Evolutionary conservation across 2,888 invertebrate species (phyloP), one percentile per base, ranked within the genome.

Genomic region (Gibbula magus): DNA sequence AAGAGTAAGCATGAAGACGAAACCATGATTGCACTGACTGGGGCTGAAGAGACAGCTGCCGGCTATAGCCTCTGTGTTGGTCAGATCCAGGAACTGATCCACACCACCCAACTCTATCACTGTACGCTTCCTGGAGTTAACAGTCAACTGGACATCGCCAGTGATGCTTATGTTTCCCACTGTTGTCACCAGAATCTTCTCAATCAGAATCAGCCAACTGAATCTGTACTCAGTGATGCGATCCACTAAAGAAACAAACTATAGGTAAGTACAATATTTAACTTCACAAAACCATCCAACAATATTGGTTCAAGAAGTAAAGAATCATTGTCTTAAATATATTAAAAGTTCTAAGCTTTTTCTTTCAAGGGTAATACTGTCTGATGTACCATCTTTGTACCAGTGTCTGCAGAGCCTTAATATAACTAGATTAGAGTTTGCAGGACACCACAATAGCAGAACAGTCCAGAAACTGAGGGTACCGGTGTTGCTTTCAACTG

Each of bases 11-110:
- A 61, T 82, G 53, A 86, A 79, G 8, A 82, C 81, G 61, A 87
- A 80, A 39, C 86, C 86, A 67, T 79, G 79, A 0, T 73, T 32
- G 75, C 87, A 87, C 29, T 61, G 53, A 20, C 85, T 84, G n/a
- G 86, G 83, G 35, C 84, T 79, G 45, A 56, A 75, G n/a, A 87
- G 79, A 56, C 87, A 87, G 45, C 80, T 29, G 22, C 35, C 51
- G 5, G 16, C 35, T 13, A 78, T 45, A 8, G 70, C 45, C 32
- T 18, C 29, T 25, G 51, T 52, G 20, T 51, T 52, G 16, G 78
- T 70, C 70, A 67, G 52, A 16, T 78, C 70, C 13, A 78, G 52
- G 70, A 35, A 78, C 35, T 51, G 52, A 25, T 45, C 32, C 1
- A 18, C 35, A 16, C 61, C 45, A 39, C 52, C 32, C 32, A 67